Base-by-base conservation (phyloP, 1,140 invertebrate genomes). In the Trichonephila inaurata region DNA sequence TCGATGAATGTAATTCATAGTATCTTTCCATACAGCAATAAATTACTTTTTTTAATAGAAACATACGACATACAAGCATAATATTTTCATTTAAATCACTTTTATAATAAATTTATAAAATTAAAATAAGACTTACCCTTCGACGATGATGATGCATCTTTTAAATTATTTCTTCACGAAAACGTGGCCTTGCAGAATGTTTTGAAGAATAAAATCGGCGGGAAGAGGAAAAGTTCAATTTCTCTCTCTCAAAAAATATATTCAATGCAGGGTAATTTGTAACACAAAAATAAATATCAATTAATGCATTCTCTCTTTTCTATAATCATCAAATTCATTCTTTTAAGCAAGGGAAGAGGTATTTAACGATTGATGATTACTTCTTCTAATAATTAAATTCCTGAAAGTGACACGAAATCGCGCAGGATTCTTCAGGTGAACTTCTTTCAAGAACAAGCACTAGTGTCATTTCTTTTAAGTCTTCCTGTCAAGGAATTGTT, bases 141-240 rank as follows among this genome's bases (percentile, higher is more conserved):
- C 87, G 62, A n/a, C 87, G 87, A 89, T 89, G 87, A 58, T 89
- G 87, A 69, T 89, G 87, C 87, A 89, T 89, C 60, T 89, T 89
- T 19, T 21, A 28, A 89, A 24, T 28, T 51, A 24, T 72, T 89
- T 64, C 85, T 72, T 51, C 28, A n/a, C 87, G 87, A 89, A 89
- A 89, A 89, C 87, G 87, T 89, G 87, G 87, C 87, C 87, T 69
- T 24, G 21, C n/a, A 72, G 19, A 16, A 88, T 28, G 18, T 77
- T 40, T 77, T 18, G 16, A 33, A 40, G 72, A 77, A 33, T 77
- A 33, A 77, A 77, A 64, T 64, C 16, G 62, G 21, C 16, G 21
- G 16, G 62, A 64, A 64, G 18, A 64, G 62, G 21, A 64, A 19
- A 64, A 6, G 21, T 64, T 64, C 21, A 64, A 64, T 77, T 33